Conservation (phyloP, 2,113 vertebrate genomes). For the Nerophis ophidion region DNA sequence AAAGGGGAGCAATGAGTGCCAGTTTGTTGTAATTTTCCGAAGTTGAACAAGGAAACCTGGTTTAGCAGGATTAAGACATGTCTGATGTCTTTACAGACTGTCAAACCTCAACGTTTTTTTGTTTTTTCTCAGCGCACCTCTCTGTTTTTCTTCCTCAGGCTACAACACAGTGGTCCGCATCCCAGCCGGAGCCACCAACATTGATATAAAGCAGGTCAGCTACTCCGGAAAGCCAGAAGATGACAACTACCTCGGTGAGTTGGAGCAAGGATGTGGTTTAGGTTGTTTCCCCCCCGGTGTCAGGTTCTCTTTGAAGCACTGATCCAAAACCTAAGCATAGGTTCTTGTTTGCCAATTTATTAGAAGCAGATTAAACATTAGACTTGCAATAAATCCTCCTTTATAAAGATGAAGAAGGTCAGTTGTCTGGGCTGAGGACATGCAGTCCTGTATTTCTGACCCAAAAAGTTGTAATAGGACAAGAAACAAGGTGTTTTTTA, state of each 20-base stretch:
- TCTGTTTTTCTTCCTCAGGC: constrained; percentile 64
- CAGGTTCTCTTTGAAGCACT: constrained; percentile 20
- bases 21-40: constrained; percentile 40
- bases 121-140: background rate
- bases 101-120: no score
- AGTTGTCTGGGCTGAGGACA: background rate
- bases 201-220: constrained; percentile 91
- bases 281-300: background rate
- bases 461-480: constrained; percentile 4
- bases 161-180: constrained; percentile 90
- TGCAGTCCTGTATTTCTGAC: background rate
- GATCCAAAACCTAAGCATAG: constrained; percentile 23
- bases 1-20: no score
- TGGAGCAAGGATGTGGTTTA: background rate
- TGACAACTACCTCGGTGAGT: constrained; percentile 95
- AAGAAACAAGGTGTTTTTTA: background rate
- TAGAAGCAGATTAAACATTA: background rate
- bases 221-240: constrained; percentile 93
- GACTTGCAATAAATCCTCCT: background rate
- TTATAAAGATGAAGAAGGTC: background rate
- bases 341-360: background rate
- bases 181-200: constrained; percentile 90
- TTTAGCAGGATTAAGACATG: constrained; percentile 18
- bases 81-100: no score
- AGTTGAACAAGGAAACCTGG: constrained; percentile 1